Percentiles rank a stretch among this genome's conserved stretches.
phyloP scores from a whole-genome alignment of 1,140 invertebrate species.

The Apocrypta bakeri region DNA sequence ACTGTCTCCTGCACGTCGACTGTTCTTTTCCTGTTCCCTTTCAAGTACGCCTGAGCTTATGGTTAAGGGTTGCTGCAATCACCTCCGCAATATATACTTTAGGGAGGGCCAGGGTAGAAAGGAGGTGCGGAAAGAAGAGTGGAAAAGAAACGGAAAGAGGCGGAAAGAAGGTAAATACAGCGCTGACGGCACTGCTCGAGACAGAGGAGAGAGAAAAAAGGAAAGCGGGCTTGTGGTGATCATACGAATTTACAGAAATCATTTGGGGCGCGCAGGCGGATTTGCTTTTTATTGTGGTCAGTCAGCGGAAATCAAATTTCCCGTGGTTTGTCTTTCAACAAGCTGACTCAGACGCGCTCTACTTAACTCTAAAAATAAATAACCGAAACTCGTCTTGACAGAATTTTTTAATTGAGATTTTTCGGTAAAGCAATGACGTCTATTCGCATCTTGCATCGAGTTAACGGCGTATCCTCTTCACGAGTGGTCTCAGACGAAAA shows the following conservation, averaged over 20 bases:
- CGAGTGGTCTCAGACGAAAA: not conserved
- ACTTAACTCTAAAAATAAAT: not conserved
- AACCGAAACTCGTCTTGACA: not conserved
- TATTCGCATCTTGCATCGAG: not conserved
- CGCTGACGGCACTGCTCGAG: not conserved
- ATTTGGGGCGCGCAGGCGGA: conserved; percentile 11
- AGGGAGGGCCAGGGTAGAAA: too few species aligned
- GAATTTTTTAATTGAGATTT: conserved; percentile 3
- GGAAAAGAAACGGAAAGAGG: conserved; percentile 17
- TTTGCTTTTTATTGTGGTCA: not conserved
- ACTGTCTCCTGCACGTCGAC: conserved; percentile 27
- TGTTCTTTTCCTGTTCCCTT: conserved; percentile 27
- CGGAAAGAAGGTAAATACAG: not conserved
- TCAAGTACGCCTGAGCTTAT: conserved; percentile 41
- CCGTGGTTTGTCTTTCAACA: not conserved
- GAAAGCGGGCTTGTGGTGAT: conserved; percentile 11
- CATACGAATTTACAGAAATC: conserved; percentile 43
- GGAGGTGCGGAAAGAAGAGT: not conserved
- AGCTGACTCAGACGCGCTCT: too few species aligned
- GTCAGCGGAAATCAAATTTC: conserved; percentile 4
- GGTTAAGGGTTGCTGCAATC: conserved; percentile 53
- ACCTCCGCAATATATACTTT: not conserved
- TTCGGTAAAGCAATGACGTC: not conserved
- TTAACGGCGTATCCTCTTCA: not conserved
- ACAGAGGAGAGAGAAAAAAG: not conserved